These are phyloP conservation scores for Acipenser ruthenus DNA, from an alignment of 2,797 vertebrate species.

Conservation along the genomic window DNA sequence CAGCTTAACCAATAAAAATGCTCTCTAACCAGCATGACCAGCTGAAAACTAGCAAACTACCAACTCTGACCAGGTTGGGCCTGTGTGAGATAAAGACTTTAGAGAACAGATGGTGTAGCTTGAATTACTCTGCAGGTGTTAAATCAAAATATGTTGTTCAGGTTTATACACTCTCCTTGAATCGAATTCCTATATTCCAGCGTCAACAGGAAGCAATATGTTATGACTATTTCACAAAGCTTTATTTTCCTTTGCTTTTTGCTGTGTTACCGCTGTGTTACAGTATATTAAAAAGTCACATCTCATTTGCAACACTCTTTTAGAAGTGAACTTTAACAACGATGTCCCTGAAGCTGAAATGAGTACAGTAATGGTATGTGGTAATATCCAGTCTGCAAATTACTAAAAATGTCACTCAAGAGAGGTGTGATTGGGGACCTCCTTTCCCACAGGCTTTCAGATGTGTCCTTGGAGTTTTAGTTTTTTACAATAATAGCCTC, in stretches of 20 bases:
- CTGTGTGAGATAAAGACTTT: too few relatives aligned
- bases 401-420: not conserved
- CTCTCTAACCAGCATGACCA: too few relatives aligned
- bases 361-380: not conserved
- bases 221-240: constrained; percentile 2
- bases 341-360: not conserved
- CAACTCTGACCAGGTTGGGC: too few relatives aligned
- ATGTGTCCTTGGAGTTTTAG: not conserved
- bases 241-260: constrained; percentile 7
- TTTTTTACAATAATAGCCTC: not conserved
- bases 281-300: constrained; percentile 1
- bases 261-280: not conserved
- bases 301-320: too few relatives aligned
- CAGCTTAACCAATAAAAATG: too few relatives aligned
- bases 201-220: too few relatives aligned
- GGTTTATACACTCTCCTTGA: too few relatives aligned
- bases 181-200: too few relatives aligned
- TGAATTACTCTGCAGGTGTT: too few relatives aligned
- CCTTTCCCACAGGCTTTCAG: not conserved
- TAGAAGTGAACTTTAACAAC: not conserved
- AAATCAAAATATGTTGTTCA: too few relatives aligned
- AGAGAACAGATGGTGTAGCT: too few relatives aligned
- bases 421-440: not conserved
- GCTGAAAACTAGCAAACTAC: too few relatives aligned
- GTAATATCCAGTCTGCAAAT: not conserved